These are phyloP conservation scores for Oedothorax gibbosus DNA, from an alignment of 1,140 invertebrate species.

Conservation along the genomic window DNA sequence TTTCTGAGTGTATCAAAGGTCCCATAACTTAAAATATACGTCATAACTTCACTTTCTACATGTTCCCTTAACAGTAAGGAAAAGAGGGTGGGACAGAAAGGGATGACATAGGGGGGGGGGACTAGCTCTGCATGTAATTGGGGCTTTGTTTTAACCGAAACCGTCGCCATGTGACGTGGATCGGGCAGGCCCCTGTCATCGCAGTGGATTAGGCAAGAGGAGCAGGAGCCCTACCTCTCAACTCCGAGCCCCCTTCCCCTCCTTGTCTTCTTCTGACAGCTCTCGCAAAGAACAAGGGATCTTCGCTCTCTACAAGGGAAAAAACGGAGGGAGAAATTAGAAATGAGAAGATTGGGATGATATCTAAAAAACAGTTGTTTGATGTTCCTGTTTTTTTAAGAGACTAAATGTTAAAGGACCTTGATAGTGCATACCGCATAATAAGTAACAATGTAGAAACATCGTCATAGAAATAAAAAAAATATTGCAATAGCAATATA, in stretches of 20 bases:
- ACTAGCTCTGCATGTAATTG: slow-evolving; percentile 52
- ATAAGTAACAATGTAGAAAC: no score
- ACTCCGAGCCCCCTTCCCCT: slow-evolving; percentile 21
- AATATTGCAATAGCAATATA: no score
- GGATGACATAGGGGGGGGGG: slow-evolving; percentile 1
- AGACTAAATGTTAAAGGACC: no score
- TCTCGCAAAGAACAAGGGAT: slow-evolving; percentile 1
- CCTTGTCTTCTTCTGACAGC: slow-evolving; percentile 24
- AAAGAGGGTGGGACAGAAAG: background rate
- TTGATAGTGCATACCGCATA: no score
- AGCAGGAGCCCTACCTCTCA: slow-evolving; percentile 40
- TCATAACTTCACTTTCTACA: background rate
- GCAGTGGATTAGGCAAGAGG: slow-evolving; percentile 55
- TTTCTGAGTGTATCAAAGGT: background rate
- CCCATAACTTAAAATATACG: background rate
- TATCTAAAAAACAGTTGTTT: no score
- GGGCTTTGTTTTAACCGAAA: slow-evolving; percentile 61
- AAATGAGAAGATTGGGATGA: no score
- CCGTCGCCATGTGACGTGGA: slow-evolving; percentile 49
- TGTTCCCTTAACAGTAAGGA: background rate
- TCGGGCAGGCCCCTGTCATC: slow-evolving; percentile 50
- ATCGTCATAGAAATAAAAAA: no score
- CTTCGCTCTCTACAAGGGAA: slow-evolving; percentile 3
- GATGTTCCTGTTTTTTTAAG: no score
- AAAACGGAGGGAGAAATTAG: background rate